Evolutionary conservation across 2,797 vertebrate genomes (phyloP).

Genomic region (Antennarius maculatus): DNA sequence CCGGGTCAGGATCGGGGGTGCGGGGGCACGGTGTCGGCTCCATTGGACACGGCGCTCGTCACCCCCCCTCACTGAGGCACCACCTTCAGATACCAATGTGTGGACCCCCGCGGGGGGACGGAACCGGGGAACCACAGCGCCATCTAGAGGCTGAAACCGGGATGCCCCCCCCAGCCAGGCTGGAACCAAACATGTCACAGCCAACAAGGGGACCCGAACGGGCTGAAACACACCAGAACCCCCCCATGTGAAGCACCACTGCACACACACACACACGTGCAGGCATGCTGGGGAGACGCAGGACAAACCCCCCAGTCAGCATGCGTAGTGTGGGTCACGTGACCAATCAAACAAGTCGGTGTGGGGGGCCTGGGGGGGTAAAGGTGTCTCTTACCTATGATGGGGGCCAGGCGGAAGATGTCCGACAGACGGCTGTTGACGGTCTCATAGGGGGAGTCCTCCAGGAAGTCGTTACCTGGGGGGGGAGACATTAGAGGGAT

Average conservation of each 20-base stretch:
- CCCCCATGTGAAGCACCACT: slow-evolving; percentile 16
- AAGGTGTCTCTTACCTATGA: slow-evolving; percentile 87
- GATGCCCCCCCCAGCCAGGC: neutral
- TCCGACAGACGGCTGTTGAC: slow-evolving; percentile 96
- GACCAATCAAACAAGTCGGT: neutral
- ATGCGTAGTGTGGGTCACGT: slow-evolving; percentile 18
- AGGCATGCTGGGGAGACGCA: slow-evolving; percentile 36
- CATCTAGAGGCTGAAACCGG: slow-evolving; percentile 70
- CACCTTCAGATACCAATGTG: slow-evolving; percentile 11
- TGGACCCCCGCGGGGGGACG: neutral
- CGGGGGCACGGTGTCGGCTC: slow-evolving; percentile 34
- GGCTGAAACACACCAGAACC: slow-evolving; percentile 14
- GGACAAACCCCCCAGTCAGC: slow-evolving; percentile 41
- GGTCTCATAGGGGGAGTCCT: slow-evolving; percentile 96
- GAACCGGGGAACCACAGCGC: slow-evolving; percentile 76
- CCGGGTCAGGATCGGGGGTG: slow-evolving; percentile 32
- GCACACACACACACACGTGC: slow-evolving; percentile 66
- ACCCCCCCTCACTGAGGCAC: slow-evolving; percentile 35
- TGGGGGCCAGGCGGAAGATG: slow-evolving; percentile 95
- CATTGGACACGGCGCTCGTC: slow-evolving; percentile 37
- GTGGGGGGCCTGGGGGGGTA: slow-evolving; percentile 3
- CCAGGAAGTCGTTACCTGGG: slow-evolving; percentile 93
- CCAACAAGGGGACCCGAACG: slow-evolving; percentile 55
- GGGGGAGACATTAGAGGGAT: neutral
- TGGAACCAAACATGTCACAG: neutral